phyloP scores from a whole-genome alignment of 2,888 invertebrate genomes.

The Sceliomorpha sp. region DNA sequence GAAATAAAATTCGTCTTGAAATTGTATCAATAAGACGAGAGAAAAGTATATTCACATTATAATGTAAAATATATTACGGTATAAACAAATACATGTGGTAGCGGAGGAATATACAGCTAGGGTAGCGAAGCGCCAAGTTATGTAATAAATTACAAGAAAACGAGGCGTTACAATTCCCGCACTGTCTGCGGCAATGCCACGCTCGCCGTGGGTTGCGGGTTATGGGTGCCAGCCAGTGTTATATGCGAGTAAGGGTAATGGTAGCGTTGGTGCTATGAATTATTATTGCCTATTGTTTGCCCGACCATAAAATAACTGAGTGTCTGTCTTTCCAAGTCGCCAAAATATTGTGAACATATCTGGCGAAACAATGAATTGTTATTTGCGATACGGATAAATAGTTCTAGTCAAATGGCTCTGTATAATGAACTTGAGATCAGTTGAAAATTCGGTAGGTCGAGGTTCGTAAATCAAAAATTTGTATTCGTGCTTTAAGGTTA shows the following conservation, averaged over 20 bases:
- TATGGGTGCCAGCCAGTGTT: constrained; percentile 61
- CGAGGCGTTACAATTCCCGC: constrained; percentile 71
- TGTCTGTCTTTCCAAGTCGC: constrained; percentile 55
- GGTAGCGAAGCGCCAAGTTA: constrained; percentile 44
- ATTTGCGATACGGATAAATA: constrained; percentile 40
- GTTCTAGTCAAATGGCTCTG: constrained; percentile 2
- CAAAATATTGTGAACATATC: neutral
- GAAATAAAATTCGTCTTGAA: too few species aligned
- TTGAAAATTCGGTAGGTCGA: too few species aligned
- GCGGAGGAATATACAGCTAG: too few species aligned
- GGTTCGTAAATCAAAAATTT: too few species aligned
- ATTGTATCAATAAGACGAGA: too few species aligned
- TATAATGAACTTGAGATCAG: neutral
- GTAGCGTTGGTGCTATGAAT: constrained; percentile 68
- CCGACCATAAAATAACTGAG: constrained; percentile 67
- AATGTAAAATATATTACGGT: too few species aligned
- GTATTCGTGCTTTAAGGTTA: too few species aligned
- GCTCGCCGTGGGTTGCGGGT: constrained; percentile 55
- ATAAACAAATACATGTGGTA: too few species aligned
- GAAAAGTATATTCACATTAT: too few species aligned
- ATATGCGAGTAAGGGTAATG: constrained; percentile 60
- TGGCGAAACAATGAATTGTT: constrained; percentile 52
- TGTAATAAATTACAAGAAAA: constrained; percentile 68
- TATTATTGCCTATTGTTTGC: constrained; percentile 73
- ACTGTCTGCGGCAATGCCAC: constrained; percentile 56